A percentile compares a stretch with the other conserved stretches of the same genome.
These are phyloP conservation scores for Stigmatopora argus DNA, from an alignment of 2,113 vertebrate species.

Conservation along the genomic window DNA sequence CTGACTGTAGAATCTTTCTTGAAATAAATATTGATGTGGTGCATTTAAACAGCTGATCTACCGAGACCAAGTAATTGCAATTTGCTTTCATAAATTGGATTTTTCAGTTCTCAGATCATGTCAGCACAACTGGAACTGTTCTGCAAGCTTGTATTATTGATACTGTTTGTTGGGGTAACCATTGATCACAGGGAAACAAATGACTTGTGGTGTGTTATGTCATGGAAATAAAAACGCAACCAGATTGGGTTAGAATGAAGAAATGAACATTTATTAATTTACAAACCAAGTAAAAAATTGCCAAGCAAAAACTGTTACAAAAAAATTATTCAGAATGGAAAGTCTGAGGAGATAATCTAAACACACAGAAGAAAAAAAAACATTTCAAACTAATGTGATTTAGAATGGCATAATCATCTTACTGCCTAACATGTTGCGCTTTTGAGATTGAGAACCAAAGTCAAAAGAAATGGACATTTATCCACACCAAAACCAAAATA, in stretches of 20 bases:
- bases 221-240: constrained; percentile 5
- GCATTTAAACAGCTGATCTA: background rate
- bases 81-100: background rate
- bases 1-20: background rate
- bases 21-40: background rate
- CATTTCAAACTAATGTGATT: constrained; percentile 32
- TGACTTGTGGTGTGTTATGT: background rate
- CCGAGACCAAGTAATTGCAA: background rate
- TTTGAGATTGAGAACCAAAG: constrained; percentile 39
- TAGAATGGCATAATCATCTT: constrained; percentile 19
- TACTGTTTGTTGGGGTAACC: background rate
- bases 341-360: constrained; percentile 38
- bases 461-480: constrained; percentile 29
- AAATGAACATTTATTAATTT: constrained; percentile 68
- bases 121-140: background rate
- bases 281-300: constrained; percentile 51
- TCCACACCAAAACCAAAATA: constrained; percentile 34
- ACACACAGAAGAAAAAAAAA: constrained; percentile 53
- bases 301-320: constrained; percentile 56
- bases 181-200: background rate
- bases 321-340: constrained; percentile 51
- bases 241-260: constrained; percentile 38
- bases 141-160: background rate
- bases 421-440: constrained; percentile 26
- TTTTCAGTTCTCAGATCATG: background rate